Evolutionary conservation across 2,888 invertebrate species (phyloP).

Genomic region (Xylota sylvarum): DNA sequence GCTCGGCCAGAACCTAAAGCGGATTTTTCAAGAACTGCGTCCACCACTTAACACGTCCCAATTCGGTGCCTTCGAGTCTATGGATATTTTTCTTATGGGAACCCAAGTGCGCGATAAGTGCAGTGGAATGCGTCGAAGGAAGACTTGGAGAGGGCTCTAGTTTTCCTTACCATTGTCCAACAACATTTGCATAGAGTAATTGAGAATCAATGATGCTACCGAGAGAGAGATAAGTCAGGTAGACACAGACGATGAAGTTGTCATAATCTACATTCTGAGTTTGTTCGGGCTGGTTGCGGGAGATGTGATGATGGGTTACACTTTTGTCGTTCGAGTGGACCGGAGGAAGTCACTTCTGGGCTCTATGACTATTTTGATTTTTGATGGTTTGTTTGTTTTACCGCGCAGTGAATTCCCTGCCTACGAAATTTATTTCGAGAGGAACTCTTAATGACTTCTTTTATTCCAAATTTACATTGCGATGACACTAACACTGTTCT

Average conservation of each 20-base stretch:
- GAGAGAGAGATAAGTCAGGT: conserved; percentile 68
- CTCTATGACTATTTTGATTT: conserved; percentile 49
- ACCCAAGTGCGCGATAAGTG: conserved; percentile 63
- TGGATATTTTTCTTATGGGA: conserved; percentile 69
- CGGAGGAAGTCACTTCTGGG: conserved; percentile 50
- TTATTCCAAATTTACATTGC: conserved; percentile 25
- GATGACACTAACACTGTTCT: conserved; percentile 4
- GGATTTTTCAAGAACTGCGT: conserved; percentile 75
- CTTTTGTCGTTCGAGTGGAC: conserved; percentile 49
- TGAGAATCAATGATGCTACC: conserved; percentile 75
- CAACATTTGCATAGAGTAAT: conserved; percentile 75
- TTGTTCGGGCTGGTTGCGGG: conserved; percentile 28
- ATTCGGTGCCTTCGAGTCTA: conserved; percentile 68
- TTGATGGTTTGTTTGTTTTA: conserved; percentile 54
- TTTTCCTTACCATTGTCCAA: conserved; percentile 63
- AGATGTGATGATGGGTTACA: conserved; percentile 38
- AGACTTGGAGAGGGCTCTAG: conserved; percentile 63
- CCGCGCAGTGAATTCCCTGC: conserved; percentile 43
- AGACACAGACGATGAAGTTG: conserved; percentile 61
- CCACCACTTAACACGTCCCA: conserved; percentile 76
- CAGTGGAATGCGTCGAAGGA: conserved; percentile 62
- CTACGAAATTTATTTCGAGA: conserved; percentile 38
- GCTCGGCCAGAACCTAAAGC: conserved; percentile 61
- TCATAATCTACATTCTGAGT: conserved; percentile 68
- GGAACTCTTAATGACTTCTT: conserved; percentile 31